Evolutionary conservation across 2,797 vertebrate species (phyloP).

Genomic region (Enteromius afrohamiltoni): DNA sequence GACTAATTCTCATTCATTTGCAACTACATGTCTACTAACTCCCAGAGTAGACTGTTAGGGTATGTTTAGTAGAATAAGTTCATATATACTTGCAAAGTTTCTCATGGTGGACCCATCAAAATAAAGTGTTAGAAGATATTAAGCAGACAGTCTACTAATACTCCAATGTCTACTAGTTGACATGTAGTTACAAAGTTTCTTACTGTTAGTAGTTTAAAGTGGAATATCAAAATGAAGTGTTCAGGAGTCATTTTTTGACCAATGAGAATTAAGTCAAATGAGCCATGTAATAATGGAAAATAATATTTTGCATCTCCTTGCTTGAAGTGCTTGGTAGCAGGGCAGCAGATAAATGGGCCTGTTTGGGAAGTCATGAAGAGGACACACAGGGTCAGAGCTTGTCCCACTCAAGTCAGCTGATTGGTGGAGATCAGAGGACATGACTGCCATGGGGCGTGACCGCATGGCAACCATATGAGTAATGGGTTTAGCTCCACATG

Average conservation of each 20-base stretch:
- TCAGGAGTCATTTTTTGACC: neutral
- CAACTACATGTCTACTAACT: too few species aligned
- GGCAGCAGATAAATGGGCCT: slow-evolving; percentile 60
- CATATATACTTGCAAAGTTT: too few species aligned
- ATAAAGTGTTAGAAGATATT: too few species aligned
- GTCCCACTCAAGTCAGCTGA: slow-evolving; percentile 54
- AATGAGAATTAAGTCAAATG: neutral
- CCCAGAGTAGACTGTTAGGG: too few species aligned
- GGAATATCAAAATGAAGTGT: too few species aligned
- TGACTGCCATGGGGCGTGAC: slow-evolving; percentile 48
- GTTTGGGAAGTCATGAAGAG: slow-evolving; percentile 66
- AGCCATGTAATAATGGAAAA: slow-evolving; percentile 55
- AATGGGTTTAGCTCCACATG: slow-evolving; percentile 72
- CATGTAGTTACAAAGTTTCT: too few species aligned
- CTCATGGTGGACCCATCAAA: too few species aligned
- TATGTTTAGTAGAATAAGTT: too few species aligned
- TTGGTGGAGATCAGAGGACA: slow-evolving; percentile 64
- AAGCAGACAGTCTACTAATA: too few species aligned
- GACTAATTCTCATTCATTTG: too few species aligned
- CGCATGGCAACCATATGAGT: slow-evolving; percentile 64
- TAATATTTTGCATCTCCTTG: slow-evolving; percentile 59
- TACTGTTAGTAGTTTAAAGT: too few species aligned
- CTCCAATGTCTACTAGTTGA: too few species aligned
- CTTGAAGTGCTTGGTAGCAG: slow-evolving; percentile 57
- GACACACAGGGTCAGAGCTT: slow-evolving; percentile 54